Evolutionary conservation across 2,888 invertebrate genomes (phyloP), one percentile per base, ranked within the genome.

Genomic region (Acanthopleura granulata): DNA sequence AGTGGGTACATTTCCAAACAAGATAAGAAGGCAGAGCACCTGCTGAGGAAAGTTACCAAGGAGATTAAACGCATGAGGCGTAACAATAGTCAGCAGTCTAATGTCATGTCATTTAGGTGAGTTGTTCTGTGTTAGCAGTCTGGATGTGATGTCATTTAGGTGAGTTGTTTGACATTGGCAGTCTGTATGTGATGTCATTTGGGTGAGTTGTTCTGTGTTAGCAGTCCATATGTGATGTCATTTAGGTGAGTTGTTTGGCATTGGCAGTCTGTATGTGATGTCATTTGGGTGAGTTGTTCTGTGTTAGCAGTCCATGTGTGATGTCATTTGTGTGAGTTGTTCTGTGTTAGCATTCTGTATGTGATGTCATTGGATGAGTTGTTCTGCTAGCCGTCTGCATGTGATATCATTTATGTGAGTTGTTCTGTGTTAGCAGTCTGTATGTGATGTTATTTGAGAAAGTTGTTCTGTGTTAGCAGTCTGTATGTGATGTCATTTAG

Each of bases 81-180:
- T 91, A 95, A 95, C 82, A 95, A 96, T 72, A 95, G 95, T 85
- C 94, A 96, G 80, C 95, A 96, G 89, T 97, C 97, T 0, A 97
- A 97, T 91, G 93, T 96, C 81, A 95, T 96, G 85, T 96, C 97
- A 72, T 97, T 97, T 92, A 96, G 95, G 97, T 97, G 90, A 93
- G 94, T 93, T 40, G 9, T 3, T 40, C 40, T 6, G 4, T 40
- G 40, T 40, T 9, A 40, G 3, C 40, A 40, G 40, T 9, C 40
- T 40, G 9, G 78, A 3, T 50, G n/a, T 16, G 16, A 51, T 25
- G 18, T 29, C 9, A 40, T 40, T 40, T 40, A 40, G 40, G 40
- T 40, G 40, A 40, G 40, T 40, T 40, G 12, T 3, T 61, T 12
- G 6, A 11, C 12, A 12, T 61, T 11, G 6, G 80, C 95, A 96